Evolutionary conservation across 2,113 vertebrate species (phyloP).

Genomic region (Catharus bicknelli): DNA sequence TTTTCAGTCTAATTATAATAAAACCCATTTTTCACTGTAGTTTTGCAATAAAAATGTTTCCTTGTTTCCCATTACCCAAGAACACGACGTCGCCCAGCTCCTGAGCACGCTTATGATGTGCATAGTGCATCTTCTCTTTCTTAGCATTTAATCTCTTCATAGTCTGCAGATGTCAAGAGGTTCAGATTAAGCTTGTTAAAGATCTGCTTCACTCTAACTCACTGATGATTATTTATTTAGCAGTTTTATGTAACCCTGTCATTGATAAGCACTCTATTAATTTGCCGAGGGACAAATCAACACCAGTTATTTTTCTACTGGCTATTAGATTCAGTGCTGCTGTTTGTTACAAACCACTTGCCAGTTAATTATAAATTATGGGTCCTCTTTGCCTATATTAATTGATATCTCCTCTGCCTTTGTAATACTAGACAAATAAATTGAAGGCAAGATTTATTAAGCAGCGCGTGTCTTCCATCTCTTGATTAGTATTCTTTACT

Average conservation of each 20-base stretch:
- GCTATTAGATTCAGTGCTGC: slow-evolving; percentile 90
- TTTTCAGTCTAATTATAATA: slow-evolving; percentile 78
- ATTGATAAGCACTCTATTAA: slow-evolving; percentile 97
- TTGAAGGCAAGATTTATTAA: slow-evolving; percentile 93
- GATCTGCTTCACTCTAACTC: slow-evolving; percentile 95
- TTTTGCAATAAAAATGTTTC: slow-evolving; percentile 77
- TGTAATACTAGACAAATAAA: slow-evolving; percentile 89
- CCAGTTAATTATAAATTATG: slow-evolving; percentile 99
- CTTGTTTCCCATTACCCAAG: slow-evolving; percentile 73
- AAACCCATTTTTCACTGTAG: slow-evolving; percentile 77
- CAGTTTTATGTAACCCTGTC: slow-evolving; percentile 97
- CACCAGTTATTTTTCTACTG: slow-evolving; percentile 89
- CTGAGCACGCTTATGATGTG: slow-evolving; percentile 64
- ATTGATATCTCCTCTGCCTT: slow-evolving; percentile 92
- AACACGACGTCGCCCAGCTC: slow-evolving; percentile 57
- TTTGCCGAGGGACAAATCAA: slow-evolving; percentile 96
- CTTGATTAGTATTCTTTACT: slow-evolving; percentile 82
- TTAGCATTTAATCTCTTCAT: slow-evolving; percentile 83
- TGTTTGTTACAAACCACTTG: slow-evolving; percentile 93
- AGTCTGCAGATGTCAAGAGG: slow-evolving; percentile 87
- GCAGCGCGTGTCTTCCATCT: slow-evolving; percentile 74
- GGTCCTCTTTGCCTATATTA: slow-evolving; percentile 93
- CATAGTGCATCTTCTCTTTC: slow-evolving; percentile 64
- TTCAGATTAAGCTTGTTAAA: slow-evolving; percentile 97
- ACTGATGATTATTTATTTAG: slow-evolving; percentile 99